Percentiles rank a stretch among this genome's conserved stretches.
These are phyloP conservation scores for Tokudaia tokunoshimensis DNA, from an alignment of 2,797 vertebrate species.

Conservation along the genomic window DNA sequence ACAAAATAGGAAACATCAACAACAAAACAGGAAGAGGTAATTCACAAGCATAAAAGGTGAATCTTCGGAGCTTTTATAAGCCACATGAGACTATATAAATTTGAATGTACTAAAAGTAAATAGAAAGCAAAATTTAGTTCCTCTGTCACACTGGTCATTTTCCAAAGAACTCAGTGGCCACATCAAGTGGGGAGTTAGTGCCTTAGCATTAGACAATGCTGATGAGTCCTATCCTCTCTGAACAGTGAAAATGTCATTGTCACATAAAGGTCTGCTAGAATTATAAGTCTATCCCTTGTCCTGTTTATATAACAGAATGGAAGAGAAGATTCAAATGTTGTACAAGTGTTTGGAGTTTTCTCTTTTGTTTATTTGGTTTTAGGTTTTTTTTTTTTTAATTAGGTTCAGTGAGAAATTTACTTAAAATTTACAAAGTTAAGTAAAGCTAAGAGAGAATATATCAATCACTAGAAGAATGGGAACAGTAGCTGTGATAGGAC, in stretches of 20 bases:
- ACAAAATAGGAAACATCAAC: constrained; percentile 9
- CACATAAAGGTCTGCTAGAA: neutral
- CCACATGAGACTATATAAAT: neutral
- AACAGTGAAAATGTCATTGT: neutral
- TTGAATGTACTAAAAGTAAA: constrained; percentile 17
- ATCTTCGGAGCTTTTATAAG: neutral
- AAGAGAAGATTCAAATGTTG: neutral
- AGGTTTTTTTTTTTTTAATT: neutral
- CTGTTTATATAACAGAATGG: neutral
- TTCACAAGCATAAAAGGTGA: constrained; percentile 16
- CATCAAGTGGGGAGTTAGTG: neutral
- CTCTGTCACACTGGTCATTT: neutral
- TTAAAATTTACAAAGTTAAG: neutral
- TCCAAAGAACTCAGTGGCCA: neutral
- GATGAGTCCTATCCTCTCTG: neutral
- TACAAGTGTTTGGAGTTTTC: neutral
- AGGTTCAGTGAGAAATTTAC: neutral
- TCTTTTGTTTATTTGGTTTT: neutral
- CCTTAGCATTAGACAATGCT: neutral
- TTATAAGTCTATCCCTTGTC: neutral
- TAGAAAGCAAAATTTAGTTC: neutral
- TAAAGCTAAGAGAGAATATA: neutral
- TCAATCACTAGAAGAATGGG: neutral
- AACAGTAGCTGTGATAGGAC: neutral
- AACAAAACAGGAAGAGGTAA: neutral